Evolutionary conservation across 1,140 invertebrate species (phyloP).

Genomic region (Leptinotarsa texana): DNA sequence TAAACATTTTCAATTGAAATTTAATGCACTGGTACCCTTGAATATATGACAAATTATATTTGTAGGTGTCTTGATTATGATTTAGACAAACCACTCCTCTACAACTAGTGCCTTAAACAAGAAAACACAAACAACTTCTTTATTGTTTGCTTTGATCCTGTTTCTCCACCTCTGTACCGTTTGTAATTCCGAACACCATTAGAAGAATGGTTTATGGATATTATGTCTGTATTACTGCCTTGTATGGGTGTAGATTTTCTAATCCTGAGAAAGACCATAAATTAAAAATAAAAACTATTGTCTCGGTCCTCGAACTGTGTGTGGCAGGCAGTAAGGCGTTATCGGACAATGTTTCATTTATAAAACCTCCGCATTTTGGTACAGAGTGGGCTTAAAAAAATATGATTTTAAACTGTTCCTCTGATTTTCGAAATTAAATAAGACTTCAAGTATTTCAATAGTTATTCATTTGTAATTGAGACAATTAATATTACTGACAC

Average conservation of each 20-base stretch:
- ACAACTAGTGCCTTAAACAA: no score
- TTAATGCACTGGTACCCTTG: no score
- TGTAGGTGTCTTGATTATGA: no score
- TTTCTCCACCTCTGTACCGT: not conserved
- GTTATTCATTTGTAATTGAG: no score
- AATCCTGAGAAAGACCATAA: constrained; percentile 11
- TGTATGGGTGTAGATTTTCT: constrained; percentile 7
- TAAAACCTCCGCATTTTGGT: not conserved
- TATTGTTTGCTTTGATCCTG: no score
- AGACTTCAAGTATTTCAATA: no score
- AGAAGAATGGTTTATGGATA: constrained; percentile 1
- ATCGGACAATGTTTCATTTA: constrained; percentile 7
- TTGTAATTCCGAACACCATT: not conserved
- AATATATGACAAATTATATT: no score
- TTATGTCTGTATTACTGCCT: not conserved
- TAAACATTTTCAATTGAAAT: no score
- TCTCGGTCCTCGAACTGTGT: constrained; percentile 14
- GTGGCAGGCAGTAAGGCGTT: constrained; percentile 11
- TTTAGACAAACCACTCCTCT: no score
- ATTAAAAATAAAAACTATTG: constrained; percentile 2
- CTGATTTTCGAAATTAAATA: no score
- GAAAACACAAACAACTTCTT: no score
- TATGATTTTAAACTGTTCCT: not conserved
- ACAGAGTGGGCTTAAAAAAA: not conserved
- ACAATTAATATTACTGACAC: no score